phyloP scores from a whole-genome alignment of 2,113 vertebrate species.

The Riparia riparia region DNA sequence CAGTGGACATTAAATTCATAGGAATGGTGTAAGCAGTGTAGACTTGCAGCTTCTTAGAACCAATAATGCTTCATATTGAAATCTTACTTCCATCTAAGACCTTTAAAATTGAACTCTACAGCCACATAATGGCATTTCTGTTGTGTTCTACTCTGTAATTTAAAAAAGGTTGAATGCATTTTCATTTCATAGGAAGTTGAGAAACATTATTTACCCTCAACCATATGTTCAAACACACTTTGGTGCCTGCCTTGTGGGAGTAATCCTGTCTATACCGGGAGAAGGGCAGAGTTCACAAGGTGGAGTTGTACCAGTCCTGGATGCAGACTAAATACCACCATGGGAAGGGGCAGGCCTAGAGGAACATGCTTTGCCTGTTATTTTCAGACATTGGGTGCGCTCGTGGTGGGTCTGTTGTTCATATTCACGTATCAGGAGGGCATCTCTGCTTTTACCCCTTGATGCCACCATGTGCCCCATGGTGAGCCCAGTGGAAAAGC shows the following conservation, averaged over 20 bases:
- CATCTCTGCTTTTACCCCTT: not conserved
- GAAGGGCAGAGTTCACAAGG: not conserved
- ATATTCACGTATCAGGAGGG: rapidly evolving
- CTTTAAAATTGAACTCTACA: not conserved
- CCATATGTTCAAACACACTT: not conserved
- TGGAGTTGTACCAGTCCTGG: not conserved
- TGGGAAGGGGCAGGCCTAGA: not conserved
- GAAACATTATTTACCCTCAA: not conserved
- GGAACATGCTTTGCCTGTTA: not conserved
- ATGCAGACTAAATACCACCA: not conserved
- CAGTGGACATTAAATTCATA: not conserved
- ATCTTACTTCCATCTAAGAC: not conserved
- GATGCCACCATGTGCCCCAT: not conserved
- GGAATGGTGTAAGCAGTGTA: not conserved
- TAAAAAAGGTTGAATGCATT: not conserved
- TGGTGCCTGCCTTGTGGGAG: not conserved
- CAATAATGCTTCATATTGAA: not conserved
- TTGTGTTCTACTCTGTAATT: not conserved
- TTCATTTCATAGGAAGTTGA: not conserved
- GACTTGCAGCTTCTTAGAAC: not conserved
- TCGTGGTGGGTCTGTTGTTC: not conserved
- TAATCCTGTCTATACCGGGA: not conserved
- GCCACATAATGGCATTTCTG: not conserved
- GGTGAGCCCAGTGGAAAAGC: not conserved
- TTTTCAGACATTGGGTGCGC: not conserved